These are phyloP conservation scores for Cataglyphis rosenhaueri DNA, from an alignment of 2,888 invertebrate species.

Conservation along the genomic window DNA sequence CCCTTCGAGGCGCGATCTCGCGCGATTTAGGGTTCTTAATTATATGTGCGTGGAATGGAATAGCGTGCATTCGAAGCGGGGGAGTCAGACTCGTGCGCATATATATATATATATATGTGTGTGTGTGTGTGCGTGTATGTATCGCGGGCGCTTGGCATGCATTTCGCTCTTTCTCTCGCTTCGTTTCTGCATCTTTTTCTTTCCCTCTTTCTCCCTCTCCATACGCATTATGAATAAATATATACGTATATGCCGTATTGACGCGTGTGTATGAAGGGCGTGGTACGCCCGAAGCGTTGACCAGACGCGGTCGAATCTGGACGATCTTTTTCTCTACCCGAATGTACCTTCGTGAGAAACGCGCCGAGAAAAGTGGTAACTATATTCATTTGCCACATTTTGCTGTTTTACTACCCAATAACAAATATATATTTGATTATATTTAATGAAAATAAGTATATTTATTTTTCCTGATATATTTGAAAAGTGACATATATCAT, in stretches of 20 bases:
- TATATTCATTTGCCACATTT: neutral
- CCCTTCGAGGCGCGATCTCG: constrained; percentile 80
- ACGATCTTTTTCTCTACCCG: constrained; percentile 68
- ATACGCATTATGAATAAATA: constrained; percentile 81
- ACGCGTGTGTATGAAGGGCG: constrained; percentile 78
- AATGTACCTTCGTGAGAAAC: constrained; percentile 45
- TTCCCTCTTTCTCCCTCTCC: constrained; percentile 49
- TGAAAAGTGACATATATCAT: neutral
- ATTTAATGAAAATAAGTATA: neutral
- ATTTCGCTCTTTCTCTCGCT: constrained; percentile 39
- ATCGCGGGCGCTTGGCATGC: constrained; percentile 38
- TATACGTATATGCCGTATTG: constrained; percentile 78
- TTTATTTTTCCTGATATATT: neutral
- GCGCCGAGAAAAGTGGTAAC: constrained; percentile 9
- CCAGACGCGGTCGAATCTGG: constrained; percentile 75
- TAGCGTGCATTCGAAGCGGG: constrained; percentile 75
- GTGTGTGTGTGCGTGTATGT: neutral
- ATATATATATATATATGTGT: neutral
- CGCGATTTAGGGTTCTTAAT: constrained; percentile 84
- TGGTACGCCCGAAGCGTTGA: constrained; percentile 78
- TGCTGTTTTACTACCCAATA: neutral
- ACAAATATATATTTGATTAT: neutral
- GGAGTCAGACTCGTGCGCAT: constrained; percentile 68
- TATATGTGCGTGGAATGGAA: constrained; percentile 81
- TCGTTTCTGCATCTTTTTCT: constrained; percentile 48